Evolutionary conservation across 2,113 vertebrate species (phyloP), one percentile per base, ranked within the genome.

Genomic region (Mesocricetus auratus): DNA sequence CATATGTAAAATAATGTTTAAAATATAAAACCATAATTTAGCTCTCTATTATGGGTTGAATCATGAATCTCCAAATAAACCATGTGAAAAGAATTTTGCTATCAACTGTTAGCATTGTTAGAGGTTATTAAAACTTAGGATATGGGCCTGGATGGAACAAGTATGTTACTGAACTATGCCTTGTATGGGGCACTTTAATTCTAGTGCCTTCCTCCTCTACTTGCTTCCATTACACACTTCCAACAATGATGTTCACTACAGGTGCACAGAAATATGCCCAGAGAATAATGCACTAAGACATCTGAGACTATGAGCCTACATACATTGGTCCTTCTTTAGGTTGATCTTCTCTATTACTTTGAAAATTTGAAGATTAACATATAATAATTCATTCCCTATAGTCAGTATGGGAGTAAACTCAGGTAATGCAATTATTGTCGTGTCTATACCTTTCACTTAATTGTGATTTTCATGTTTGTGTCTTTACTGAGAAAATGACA

Each of bases 211-310:
- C 11, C 22, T 83, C 12, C 1, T 42, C n/a, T 8, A 3, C 22
- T 62, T 62, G 12, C 79, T 26, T 31, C 24, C 16, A 42, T 39
- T 39, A n/a, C 4, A 31, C 26, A 3, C 7, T 60, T 42, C 24
- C n/a, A n/a, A 42, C 13, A 1, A 31, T 42, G 3, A 64, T 31
- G 22, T 64, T 64, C 13, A 24, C n/a, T 39, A 60, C 58, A 85
- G 6, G 0, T 6, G 2, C 11, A 26, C 4, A 42, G 56, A n/a
- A 62, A 4, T 17, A 31, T 24, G 36, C 2, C 56, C 12, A 82
- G 29, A 39, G 58, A n/a, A 83, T 62, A n/a, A 39, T 17, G n/a
- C 13, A 42, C 21, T 29, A 29, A 31, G 22, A 62, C n/a, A 7
- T 42, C 81, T 16, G 81, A 83, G 56, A 62, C 1, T 26, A 31